Conservation (phyloP, 2,797 vertebrate genomes). For the Scomberomorus guttatus region DNA sequence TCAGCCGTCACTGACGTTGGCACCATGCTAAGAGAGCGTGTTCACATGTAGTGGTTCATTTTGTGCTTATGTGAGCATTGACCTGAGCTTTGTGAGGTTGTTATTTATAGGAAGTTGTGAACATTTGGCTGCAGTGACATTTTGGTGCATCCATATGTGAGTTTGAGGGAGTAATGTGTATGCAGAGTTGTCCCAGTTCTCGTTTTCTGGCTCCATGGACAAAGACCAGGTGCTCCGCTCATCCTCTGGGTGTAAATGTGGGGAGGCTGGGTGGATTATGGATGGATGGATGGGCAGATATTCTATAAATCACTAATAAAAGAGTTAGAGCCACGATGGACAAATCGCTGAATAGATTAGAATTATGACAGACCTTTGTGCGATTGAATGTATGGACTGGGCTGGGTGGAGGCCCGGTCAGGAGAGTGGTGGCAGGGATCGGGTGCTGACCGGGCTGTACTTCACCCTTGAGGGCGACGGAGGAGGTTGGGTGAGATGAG, state of each 20-base stretch:
- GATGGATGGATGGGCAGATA: slow-evolving; percentile 32
- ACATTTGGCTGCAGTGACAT: slow-evolving; percentile 28
- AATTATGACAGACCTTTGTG: slow-evolving; percentile 44
- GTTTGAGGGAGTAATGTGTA: slow-evolving; percentile 21
- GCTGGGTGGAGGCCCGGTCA: slow-evolving; percentile 49
- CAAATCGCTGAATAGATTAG: slow-evolving; percentile 38
- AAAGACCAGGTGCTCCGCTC: slow-evolving; percentile 33
- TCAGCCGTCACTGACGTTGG: slow-evolving; percentile 69
- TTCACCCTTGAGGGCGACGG: slow-evolving; percentile 72
- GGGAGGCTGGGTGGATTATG: slow-evolving; percentile 18
- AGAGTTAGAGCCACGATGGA: slow-evolving; percentile 58
- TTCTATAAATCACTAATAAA: slow-evolving; percentile 46
- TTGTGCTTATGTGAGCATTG: slow-evolving; percentile 52
- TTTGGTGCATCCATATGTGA: slow-evolving; percentile 30
- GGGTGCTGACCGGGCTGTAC: slow-evolving; percentile 80
- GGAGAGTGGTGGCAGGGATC: slow-evolving; percentile 81
- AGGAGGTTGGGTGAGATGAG: slow-evolving; percentile 77
- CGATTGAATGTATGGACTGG: slow-evolving; percentile 27
- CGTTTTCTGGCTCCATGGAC: slow-evolving; percentile 36
- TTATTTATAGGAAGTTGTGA: slow-evolving; percentile 39
- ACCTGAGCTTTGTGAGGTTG: slow-evolving; percentile 68
- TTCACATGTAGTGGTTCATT: slow-evolving; percentile 43
- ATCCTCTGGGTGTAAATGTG: slow-evolving; percentile 37
- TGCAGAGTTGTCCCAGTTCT: slow-evolving; percentile 39
- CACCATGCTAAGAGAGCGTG: slow-evolving; percentile 60